Base-by-base conservation (phyloP, 2,888 invertebrate species). In the Himalopsyche tibetana region DNA sequence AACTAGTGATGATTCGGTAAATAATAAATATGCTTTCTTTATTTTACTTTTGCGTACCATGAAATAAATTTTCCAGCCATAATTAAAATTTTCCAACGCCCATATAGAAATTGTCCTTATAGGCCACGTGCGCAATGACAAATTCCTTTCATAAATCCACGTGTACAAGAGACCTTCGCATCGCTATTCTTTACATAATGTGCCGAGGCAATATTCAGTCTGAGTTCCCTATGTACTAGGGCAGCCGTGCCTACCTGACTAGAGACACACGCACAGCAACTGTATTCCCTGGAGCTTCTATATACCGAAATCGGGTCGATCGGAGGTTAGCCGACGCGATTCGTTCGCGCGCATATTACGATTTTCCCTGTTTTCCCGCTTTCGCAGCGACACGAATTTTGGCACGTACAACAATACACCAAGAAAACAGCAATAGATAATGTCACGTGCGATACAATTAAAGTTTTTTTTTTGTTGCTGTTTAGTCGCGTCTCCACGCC, bases 231-330 rank as follows among this genome's bases (percentile, higher is more conserved):
- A 51, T 51, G 51, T 51, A 51, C 51, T 51, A 51, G 51, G 74
- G 74, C 74, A 36, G 36, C 74, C 15, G 74, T 74, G 74, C 74
- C 74, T 74, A 74, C 74, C 74, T 74, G 74, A 74, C 74, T 74
- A 36, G 5, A 36, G 74, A 74, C 74, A 74, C 15, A 74, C 74
- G 28, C 74, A 19, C 36, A 74, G 63, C 63, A 0, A 15, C 63
- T 63, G 74, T 74, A 38, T 15, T 74, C 36, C 74, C 74, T 15
- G 51, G 19, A 74, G 63, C 63, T 28, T 28, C 28, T 28, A 63
- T 63, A 28, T 63, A 63, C 36, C 36, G 28, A 15, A 74, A 15
- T 36, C 74, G 74, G 74, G 74, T 74, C 74, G 74, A 74, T 74
- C 74, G 74, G 36, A 51, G 15, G 51, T 15, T 15, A 51, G 51